Percentiles rank a stretch among this genome's conserved stretches.
Conservation (phyloP, 2,888 invertebrate genomes). For the Phania funesta region DNA sequence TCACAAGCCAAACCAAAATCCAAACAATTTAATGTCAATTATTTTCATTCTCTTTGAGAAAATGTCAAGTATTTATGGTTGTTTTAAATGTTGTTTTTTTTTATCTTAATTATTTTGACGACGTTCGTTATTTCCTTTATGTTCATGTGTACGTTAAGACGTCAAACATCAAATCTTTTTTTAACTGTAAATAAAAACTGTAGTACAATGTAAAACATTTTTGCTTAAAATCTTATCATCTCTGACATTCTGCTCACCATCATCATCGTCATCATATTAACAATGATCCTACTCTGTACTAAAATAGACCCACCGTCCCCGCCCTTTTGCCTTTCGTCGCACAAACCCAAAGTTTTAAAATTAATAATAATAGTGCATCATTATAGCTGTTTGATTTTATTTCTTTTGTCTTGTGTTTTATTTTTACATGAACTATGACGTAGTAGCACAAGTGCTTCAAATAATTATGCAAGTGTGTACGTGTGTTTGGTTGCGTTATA, state of each 20-base stretch:
- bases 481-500: constrained; percentile 33
- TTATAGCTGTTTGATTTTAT: neutral
- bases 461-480: neutral
- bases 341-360: neutral
- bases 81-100: neutral
- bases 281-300: constrained; percentile 7
- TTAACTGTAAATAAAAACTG: constrained; percentile 10
- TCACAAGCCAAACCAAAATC: neutral
- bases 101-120: constrained; percentile 52
- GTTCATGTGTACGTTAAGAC: neutral
- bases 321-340: constrained; percentile 17
- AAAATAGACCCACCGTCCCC: constrained; percentile 53
- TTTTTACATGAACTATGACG: constrained; percentile 57
- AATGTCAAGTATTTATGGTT: constrained; percentile 54
- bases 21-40: constrained; percentile 25
- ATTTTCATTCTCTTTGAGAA: constrained; percentile 14
- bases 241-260: constrained; percentile 50
- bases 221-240: constrained; percentile 41
- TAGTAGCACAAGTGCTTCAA: constrained; percentile 12
- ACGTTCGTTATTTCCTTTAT: neutral
- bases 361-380: constrained; percentile 24
- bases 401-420: constrained; percentile 8
- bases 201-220: constrained; percentile 34
- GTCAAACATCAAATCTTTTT: constrained; percentile 56
- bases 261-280: constrained; percentile 15